phyloP scores from a whole-genome alignment of 2,888 invertebrate genomes.

The Suillia variegata region DNA sequence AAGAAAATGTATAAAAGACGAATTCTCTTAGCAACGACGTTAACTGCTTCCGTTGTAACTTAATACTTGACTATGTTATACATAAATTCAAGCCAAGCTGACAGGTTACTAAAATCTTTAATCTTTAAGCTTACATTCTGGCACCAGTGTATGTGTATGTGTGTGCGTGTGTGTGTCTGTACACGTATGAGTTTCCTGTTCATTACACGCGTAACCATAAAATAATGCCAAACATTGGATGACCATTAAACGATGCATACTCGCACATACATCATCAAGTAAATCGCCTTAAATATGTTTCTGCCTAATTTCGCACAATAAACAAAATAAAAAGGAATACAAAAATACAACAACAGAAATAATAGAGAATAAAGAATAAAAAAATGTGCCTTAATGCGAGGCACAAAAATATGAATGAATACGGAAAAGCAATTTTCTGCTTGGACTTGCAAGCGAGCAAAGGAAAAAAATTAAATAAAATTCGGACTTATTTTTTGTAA shows the following conservation, averaged over 20 bases:
- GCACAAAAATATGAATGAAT: constrained; percentile 31
- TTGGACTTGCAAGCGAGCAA: constrained; percentile 15
- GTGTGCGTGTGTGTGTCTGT: no score
- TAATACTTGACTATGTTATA: no score
- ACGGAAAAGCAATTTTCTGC: constrained; percentile 46
- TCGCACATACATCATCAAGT: constrained; percentile 47
- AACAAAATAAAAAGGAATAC: not conserved
- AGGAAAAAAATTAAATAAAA: constrained; percentile 12
- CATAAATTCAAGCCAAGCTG: no score
- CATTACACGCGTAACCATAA: constrained; percentile 24
- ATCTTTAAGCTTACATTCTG: no score
- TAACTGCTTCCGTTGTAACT: no score
- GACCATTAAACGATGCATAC: constrained; percentile 44
- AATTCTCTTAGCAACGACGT: no score
- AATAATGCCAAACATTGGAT: constrained; percentile 30
- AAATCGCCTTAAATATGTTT: constrained; percentile 52
- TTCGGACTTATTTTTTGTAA: no score
- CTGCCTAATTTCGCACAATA: constrained; percentile 48
- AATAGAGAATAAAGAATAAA: not conserved
- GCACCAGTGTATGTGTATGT: no score
- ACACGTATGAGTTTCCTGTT: constrained; percentile 29
- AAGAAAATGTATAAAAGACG: no score
- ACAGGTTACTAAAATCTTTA: no score
- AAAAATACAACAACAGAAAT: not conserved
- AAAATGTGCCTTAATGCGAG: not conserved